Base-by-base conservation (phyloP, 2,797 vertebrate genomes). In the Chaenodraco wilsoni region DNA sequence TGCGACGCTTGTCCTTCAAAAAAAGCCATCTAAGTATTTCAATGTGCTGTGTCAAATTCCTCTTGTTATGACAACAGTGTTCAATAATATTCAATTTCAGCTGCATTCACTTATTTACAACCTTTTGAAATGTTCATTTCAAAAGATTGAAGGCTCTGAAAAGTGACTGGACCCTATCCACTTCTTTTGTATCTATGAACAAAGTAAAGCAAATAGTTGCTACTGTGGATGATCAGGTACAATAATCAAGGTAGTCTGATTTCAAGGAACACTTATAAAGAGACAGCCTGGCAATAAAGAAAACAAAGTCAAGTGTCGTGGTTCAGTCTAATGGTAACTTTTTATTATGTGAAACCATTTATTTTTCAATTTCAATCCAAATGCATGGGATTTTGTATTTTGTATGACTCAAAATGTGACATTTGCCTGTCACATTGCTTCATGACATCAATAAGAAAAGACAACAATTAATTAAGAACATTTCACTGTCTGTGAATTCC, bases 31-130 rank as follows among this genome's bases (percentile, higher is more conserved):
- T 3, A 31, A 70, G 60, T 49, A 44, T 69, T 51, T 72, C 45
- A 74, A 68, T 23, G 50, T 54, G 41, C 12, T 19, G 9, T 19
- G 48, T 48, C 44, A 60, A 15, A 73, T 83, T 78, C 56, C 31
- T 56, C 19, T 54, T 7, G 7, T 33, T 54, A 9, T 12, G 46
- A 56, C 23, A 14, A 67, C 41, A 59, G 44, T 43, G 52, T 74
- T 63, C 56, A 65, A 33, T 69, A 21, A 15, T 66, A 62, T 69
- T 81, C 40, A 62, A 1, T 57, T 75, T 41, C 23, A 61, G 37
- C 19, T 50, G 14, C 40, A 63, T 65, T 76, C 15, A 56, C 46
- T 62, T 52, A 40, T 43, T 12, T 37, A 57, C 3, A 11, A 5
- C 9, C 46, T 70, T 71, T 72, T 44, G 19, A 33, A 58, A 60